phyloP scores from a whole-genome alignment of 1,140 invertebrate species.

The Brachionus rotundiformis region DNA sequence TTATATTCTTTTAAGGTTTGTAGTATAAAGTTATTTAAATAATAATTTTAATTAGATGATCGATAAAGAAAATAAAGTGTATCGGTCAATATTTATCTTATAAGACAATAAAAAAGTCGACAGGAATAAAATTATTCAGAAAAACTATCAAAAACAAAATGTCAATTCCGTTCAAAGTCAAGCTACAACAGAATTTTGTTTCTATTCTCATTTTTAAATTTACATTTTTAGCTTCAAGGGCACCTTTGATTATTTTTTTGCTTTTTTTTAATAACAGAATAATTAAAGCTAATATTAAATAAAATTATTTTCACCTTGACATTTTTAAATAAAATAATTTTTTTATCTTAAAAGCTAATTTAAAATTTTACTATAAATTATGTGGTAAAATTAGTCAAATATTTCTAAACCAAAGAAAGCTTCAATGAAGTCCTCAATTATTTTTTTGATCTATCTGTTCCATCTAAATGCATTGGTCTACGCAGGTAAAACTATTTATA shows the following conservation, averaged over 20 bases:
- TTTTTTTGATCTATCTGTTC: not conserved
- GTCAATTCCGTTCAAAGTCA: not conserved
- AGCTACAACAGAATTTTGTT: not conserved
- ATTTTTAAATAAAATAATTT: not conserved
- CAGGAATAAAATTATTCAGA: not conserved
- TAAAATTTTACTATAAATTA: constrained; percentile 13
- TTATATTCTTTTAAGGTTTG: too few species aligned
- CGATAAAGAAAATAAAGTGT: too few species aligned
- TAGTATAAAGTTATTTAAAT: too few species aligned
- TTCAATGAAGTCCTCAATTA: not conserved
- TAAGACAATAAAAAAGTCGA: not conserved
- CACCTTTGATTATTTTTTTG: not conserved
- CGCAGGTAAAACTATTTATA: not conserved
- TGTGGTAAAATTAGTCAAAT: not conserved
- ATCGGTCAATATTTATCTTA: not conserved
- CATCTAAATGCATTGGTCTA: not conserved
- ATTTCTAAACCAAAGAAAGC: not conserved
- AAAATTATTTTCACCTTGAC: not conserved
- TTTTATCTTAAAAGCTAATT: not conserved
- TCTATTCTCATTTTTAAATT: not conserved
- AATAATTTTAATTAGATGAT: too few species aligned
- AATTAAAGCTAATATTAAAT: not conserved
- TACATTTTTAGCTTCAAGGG: not conserved
- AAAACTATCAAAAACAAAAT: not conserved
- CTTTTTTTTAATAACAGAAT: not conserved